Percentiles rank a stretch among this genome's conserved stretches.
phyloP scores from a whole-genome alignment of 2,888 invertebrate genomes.

The Diachrysia chrysitis region DNA sequence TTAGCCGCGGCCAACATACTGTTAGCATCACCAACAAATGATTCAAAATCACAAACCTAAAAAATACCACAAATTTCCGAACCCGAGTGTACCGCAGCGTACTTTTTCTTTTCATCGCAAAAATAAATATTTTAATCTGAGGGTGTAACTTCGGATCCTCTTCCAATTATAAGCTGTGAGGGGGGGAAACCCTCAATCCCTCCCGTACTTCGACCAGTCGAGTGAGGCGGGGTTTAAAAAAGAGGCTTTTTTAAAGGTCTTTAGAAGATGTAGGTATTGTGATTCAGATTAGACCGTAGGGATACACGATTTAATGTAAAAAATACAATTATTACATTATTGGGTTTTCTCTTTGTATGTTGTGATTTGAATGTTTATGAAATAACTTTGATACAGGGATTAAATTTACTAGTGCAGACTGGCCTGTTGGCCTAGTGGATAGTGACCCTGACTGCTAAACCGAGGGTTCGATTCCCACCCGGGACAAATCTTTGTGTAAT shows the following conservation, averaged over 20 bases:
- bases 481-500: too few relatives aligned
- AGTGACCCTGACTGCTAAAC: too few relatives aligned
- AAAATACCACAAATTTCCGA: slow-evolving; percentile 12
- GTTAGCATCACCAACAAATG: not conserved
- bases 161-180: slow-evolving; percentile 72
- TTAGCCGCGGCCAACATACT: too few relatives aligned
- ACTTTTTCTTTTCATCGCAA: slow-evolving; percentile 82
- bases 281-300: slow-evolving; percentile 26
- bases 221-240: slow-evolving; percentile 55
- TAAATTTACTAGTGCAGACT: too few relatives aligned
- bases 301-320: not conserved
- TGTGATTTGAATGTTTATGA: not conserved
- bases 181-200: slow-evolving; percentile 50
- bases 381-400: too few relatives aligned
- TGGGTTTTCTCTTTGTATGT: not conserved
- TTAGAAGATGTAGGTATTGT: slow-evolving; percentile 39
- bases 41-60: not conserved
- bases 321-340: not conserved
- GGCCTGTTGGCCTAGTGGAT: too few relatives aligned
- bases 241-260: slow-evolving; percentile 48
- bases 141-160: slow-evolving; percentile 73
- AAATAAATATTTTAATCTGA: slow-evolving; percentile 87
- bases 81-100: slow-evolving; percentile 61
- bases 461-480: too few relatives aligned
- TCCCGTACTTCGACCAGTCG: slow-evolving; percentile 59